Percentiles rank a stretch among this genome's conserved stretches.
Conservation (phyloP, 1,140 invertebrate species). For the Brachionus plicatilis region DNA sequence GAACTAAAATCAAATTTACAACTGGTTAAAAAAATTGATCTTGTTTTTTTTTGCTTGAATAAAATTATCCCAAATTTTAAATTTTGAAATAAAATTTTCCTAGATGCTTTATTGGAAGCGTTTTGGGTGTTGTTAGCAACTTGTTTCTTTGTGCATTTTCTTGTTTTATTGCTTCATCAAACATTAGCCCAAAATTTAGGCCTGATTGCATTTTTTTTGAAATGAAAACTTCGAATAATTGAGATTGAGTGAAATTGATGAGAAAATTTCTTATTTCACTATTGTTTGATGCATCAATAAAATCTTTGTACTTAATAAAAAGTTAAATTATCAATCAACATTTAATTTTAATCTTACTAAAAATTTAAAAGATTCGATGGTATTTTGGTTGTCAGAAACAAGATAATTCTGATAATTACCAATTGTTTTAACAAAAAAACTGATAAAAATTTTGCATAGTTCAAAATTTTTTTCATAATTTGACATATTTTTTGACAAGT, state of each 20-base stretch:
- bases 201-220: background rate
- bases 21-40: background rate
- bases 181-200: background rate
- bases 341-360: background rate
- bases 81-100: conserved; percentile 26
- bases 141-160: background rate
- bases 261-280: conserved; percentile 10
- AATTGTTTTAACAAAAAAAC: conserved; percentile 13
- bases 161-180: background rate
- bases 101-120: background rate
- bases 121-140: background rate
- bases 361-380: conserved; percentile 1
- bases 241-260: background rate
- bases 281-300: background rate
- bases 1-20: background rate
- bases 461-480: conserved; percentile 31
- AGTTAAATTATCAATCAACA: background rate
- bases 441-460: conserved; percentile 20
- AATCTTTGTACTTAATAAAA: background rate
- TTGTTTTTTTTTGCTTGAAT: background rate
- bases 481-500: conserved; percentile 59
- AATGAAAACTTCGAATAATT: conserved; percentile 35
- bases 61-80: background rate
- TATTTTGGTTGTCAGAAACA: background rate
- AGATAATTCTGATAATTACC: background rate